Evolutionary conservation across 2,888 invertebrate genomes (phyloP), one percentile per base, ranked within the genome.

Genomic region (Horisme vitalbata): DNA sequence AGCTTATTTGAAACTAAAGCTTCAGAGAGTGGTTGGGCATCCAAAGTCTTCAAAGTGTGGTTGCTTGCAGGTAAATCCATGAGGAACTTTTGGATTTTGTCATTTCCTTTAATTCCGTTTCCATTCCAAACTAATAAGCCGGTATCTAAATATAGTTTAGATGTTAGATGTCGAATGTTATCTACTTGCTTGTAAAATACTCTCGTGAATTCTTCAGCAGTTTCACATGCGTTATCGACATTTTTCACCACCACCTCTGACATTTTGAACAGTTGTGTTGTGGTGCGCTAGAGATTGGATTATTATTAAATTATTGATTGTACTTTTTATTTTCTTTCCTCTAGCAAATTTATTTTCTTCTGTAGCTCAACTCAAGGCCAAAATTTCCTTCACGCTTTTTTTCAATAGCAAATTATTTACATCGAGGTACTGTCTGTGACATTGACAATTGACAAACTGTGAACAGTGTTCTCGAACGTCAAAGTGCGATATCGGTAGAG

Each of bases 91-190:
- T 96, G 94, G 44, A 99, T 97, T 52, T 92, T 93, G 21, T 95
- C 95, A 65, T 93, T 94, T 4, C 97, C 97, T 39, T 90, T 92
- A 0, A 95, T 91, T 4, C 95, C 94, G 79, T 96, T 97, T 15
- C 98, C 98, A 88, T 98, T 98, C 98, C 97, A 99, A 30, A 96
- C 94, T 37, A 97, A 83, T n/a, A 94, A 88, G 4, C 95, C 97
- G 13, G 93, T 93, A 31, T 97, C 96, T 62, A 97, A 86, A 71
- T 98, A 98, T 28, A 97, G 83, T 68, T 94, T 94, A 0, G 93
- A 91, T 74, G 97, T 93, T 71, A 95, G 81, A 88, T 97, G 96
- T 73, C 97, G 91, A 58, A 95, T 92, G 75, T 96, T 96, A 70
- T 98, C 98, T 46, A 97, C 89, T 66, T 94, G 94, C 65, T 96